These are phyloP conservation scores for Sturmia bella DNA, from an alignment of 2,888 invertebrate species.

Conservation along the genomic window DNA sequence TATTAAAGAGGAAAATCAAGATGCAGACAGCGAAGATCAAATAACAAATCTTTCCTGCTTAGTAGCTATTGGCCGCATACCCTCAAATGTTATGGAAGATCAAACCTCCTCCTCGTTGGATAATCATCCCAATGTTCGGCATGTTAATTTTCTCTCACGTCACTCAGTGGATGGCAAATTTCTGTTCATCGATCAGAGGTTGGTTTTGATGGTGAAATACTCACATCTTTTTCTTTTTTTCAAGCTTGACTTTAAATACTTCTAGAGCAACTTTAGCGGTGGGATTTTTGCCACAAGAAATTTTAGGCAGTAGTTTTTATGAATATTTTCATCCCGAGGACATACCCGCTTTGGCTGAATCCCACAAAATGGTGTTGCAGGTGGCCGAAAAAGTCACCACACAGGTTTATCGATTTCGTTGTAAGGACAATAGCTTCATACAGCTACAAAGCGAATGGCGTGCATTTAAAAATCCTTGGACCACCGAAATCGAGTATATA, in stretches of 20 bases:
- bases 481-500: constrained; percentile 95
- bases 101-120: constrained; percentile 82
- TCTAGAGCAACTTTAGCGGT: constrained; percentile 92
- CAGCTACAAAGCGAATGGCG: constrained; percentile 92
- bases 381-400: constrained; percentile 85
- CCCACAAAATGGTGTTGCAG: constrained; percentile 90
- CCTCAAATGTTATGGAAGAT: constrained; percentile 84
- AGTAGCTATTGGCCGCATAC: constrained; percentile 92
- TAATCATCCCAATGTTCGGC: constrained; percentile 83
- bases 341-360: constrained; percentile 89
- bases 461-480: constrained; percentile 96
- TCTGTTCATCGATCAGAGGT: constrained; percentile 96
- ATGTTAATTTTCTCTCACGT: constrained; percentile 90
- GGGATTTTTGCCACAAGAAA: constrained; percentile 95
- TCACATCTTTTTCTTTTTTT: neutral
- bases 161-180: constrained; percentile 96
- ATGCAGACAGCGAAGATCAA: constrained; percentile 84
- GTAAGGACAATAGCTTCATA: constrained; percentile 88
- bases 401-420: constrained; percentile 89
- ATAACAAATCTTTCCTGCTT: constrained; percentile 90
- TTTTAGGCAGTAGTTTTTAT: constrained; percentile 95
- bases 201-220: neutral
- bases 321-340: constrained; percentile 94
- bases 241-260: constrained; percentile 52
- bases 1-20: constrained; percentile 88